These are phyloP conservation scores for Eptesicus fuscus DNA, from an alignment of 2,113 vertebrate species.

Conservation along the genomic window DNA sequence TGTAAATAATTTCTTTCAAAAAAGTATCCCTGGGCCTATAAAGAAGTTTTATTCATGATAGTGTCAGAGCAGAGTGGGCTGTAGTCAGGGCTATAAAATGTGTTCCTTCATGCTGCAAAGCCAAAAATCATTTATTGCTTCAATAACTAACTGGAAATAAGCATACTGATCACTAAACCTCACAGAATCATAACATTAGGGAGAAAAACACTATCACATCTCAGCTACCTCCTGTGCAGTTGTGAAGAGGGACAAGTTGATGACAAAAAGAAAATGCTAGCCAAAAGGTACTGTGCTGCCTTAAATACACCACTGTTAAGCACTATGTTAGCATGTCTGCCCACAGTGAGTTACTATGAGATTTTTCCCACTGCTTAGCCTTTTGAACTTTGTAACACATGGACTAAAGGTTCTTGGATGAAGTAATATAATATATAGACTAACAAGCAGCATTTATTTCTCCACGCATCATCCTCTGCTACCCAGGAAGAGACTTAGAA, in stretches of 20 bases:
- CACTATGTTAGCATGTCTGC: background rate
- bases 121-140: constrained; percentile 34
- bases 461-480: background rate
- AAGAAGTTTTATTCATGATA: background rate
- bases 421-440: background rate
- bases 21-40: constrained; percentile 20
- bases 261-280: background rate
- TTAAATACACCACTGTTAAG: background rate
- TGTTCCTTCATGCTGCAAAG: background rate
- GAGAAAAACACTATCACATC: background rate
- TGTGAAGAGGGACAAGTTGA: background rate
- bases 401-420: constrained; percentile 7
- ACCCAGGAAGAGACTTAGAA: background rate
- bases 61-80: background rate
- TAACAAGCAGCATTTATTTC: constrained; percentile 31
- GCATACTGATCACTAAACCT: background rate
- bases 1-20: constrained; percentile 28
- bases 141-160: constrained; percentile 42
- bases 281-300: background rate
- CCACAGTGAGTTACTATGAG: background rate
- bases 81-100: background rate
- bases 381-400: constrained; percentile 28
- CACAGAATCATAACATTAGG: background rate
- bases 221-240: background rate
- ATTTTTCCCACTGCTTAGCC: constrained; percentile 9